A percentile compares a stretch with the other conserved stretches of the same genome.
Conservation (phyloP, 1,140 invertebrate genomes). For the Conus betulinus region DNA sequence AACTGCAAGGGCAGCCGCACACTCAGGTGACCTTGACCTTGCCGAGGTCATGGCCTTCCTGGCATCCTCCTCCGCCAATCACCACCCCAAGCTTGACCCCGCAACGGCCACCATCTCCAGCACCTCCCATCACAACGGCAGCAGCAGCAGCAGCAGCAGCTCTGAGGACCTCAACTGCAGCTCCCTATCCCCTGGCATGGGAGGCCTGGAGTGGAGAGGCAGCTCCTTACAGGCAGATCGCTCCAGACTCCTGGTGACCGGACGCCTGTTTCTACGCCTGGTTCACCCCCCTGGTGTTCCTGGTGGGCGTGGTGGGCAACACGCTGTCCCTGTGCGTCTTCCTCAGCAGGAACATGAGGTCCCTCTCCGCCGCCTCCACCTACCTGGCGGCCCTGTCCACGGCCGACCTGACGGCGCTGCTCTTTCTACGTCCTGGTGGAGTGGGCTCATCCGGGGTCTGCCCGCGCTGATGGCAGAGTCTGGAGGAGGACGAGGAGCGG, state of each 20-base stretch:
- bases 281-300: slow-evolving; percentile 54
- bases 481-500: neutral
- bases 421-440: slow-evolving; percentile 68
- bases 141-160: neutral
- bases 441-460: slow-evolving; percentile 57
- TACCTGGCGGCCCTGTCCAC: slow-evolving; percentile 66
- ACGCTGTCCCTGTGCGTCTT: slow-evolving; percentile 64
- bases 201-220: neutral
- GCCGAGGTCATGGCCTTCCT: slow-evolving; percentile 31
- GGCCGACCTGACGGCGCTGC: slow-evolving; percentile 62
- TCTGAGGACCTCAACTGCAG: neutral
- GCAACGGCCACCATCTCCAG: too few species aligned
- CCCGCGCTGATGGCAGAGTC: slow-evolving; percentile 38
- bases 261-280: slow-evolving; percentile 57
- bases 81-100: neutral
- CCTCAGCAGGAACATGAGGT: slow-evolving; percentile 57
- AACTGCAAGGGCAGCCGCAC: too few species aligned
- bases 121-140: neutral
- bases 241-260: slow-evolving; percentile 25
- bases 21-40: slow-evolving; percentile 33
- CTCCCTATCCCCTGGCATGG: neutral
- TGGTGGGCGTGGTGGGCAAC: slow-evolving; percentile 65
- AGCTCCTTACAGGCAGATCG: neutral
- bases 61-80: slow-evolving; percentile 17
- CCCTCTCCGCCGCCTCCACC: slow-evolving; percentile 62